phyloP scores from a whole-genome alignment of 2,113 vertebrate genomes.

The Typhlomys cinereus region DNA sequence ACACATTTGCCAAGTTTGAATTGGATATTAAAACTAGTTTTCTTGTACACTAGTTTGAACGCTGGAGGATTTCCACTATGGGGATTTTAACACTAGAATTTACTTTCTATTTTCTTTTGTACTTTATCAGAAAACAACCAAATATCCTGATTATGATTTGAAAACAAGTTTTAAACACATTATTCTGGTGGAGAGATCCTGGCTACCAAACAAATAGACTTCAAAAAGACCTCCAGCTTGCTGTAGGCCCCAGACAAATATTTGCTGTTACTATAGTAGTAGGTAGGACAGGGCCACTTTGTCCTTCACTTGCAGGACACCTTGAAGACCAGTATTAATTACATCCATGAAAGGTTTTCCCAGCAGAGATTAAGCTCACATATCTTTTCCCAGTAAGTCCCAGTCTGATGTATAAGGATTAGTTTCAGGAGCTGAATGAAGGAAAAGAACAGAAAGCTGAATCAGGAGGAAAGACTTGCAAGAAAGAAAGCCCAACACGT shows the following conservation, averaged over 20 bases:
- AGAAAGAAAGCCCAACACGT: neutral
- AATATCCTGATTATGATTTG: conserved; percentile 49
- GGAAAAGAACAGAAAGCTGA: conserved; percentile 29
- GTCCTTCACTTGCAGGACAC: conserved; percentile 38
- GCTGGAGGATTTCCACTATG: conserved; percentile 14
- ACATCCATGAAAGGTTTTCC: conserved; percentile 33
- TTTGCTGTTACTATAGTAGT: conserved; percentile 65
- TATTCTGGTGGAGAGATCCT: conserved; percentile 46
- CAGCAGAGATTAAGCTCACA: conserved; percentile 26
- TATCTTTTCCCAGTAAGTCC: conserved; percentile 19
- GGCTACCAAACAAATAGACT: conserved; percentile 56
- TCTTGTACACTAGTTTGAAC: neutral
- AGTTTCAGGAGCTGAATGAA: conserved; percentile 36
- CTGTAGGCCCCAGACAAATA: conserved; percentile 61
- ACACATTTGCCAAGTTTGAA: conserved; percentile 25
- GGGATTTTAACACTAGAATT: conserved; percentile 5
- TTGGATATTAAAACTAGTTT: conserved; percentile 57
- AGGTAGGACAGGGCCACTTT: conserved; percentile 24
- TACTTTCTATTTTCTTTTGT: conserved; percentile 71
- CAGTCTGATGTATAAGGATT: conserved; percentile 23
- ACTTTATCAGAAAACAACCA: conserved; percentile 58
- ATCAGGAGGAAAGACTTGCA: neutral
- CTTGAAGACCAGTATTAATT: conserved; percentile 43
- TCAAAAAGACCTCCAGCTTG: conserved; percentile 63
- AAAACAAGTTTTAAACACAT: conserved; percentile 51